These are phyloP conservation scores for Teleogryllus oceanicus DNA, from an alignment of 2,888 invertebrate genomes.

Conservation along the genomic window DNA sequence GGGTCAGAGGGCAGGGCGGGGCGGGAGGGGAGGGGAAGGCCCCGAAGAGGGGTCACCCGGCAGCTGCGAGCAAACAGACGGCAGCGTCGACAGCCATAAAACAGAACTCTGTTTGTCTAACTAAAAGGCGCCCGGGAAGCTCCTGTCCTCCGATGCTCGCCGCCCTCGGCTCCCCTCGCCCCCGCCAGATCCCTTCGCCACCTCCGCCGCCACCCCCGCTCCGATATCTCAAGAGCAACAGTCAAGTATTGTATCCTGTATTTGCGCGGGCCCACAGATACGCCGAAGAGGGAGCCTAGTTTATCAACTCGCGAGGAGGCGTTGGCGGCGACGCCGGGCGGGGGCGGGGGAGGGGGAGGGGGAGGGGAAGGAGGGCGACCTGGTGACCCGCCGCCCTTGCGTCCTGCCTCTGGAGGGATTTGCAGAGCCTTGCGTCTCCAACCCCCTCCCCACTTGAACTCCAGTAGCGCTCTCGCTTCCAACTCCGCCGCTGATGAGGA, in stretches of 20 bases:
- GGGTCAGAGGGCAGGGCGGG: no score
- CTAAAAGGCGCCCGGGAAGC: no score
- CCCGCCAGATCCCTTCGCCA: neutral
- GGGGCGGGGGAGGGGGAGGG: neutral
- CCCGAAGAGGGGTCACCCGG: no score
- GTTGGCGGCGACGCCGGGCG: neutral
- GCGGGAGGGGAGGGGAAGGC: no score
- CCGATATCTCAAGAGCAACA: neutral
- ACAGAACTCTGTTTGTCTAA: no score
- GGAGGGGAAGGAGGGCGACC: neutral
- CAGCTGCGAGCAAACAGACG: no score
- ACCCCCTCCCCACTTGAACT: no score
- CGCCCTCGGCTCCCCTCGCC: neutral
- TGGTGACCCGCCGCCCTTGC: neutral
- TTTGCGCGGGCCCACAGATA: neutral
- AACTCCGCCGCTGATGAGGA: no score
- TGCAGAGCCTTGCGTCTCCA: no score
- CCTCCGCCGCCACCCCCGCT: neutral
- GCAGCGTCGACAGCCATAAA: no score
- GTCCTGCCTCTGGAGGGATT: neutral
- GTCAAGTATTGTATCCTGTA: neutral
- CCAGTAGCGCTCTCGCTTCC: no score
- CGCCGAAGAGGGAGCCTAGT: neutral
- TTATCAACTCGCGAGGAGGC: neutral
- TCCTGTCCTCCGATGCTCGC: neutral